These are phyloP conservation scores for Eulithis prunata DNA, from an alignment of 2,888 invertebrate genomes.

Conservation along the genomic window DNA sequence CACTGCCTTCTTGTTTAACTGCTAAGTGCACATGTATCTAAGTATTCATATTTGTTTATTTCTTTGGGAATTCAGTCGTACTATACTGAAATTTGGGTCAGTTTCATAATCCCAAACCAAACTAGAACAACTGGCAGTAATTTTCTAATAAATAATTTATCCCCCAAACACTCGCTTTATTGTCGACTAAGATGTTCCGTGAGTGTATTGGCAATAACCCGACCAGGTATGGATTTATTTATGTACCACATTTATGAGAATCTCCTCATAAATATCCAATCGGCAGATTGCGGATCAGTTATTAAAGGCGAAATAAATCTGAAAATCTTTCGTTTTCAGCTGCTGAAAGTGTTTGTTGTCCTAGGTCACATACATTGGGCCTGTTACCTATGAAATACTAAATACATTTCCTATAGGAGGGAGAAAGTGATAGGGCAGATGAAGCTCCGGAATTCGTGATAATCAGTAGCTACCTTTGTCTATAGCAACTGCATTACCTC, in stretches of 20 bases:
- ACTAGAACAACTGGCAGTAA: conserved; percentile 19
- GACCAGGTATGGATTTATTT: conserved; percentile 66
- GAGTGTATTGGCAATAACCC: conserved; percentile 51
- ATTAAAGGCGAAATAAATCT: conserved; percentile 18
- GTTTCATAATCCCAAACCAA: not conserved
- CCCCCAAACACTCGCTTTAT: conserved; percentile 35
- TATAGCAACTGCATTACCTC: no score
- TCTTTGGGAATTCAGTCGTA: no score
- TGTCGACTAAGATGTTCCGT: conserved; percentile 34
- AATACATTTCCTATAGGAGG: no score
- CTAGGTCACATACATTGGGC: no score
- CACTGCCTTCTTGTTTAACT: no score
- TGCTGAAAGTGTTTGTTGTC: not conserved
- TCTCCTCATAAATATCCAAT: conserved; percentile 73
- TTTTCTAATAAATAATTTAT: conserved; percentile 37
- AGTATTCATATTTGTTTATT: no score
- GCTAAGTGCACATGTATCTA: no score
- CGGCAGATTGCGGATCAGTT: conserved; percentile 58
- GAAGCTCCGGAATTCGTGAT: no score
- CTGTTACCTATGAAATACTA: no score
- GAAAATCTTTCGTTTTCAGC: not conserved
- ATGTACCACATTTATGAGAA: conserved; percentile 41
- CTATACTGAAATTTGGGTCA: no score
- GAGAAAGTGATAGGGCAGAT: no score
- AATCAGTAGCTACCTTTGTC: no score